A percentile compares a stretch with the other conserved stretches of the same genome.
These are phyloP conservation scores for Drosophila hamatofila DNA, from an alignment of 2,888 invertebrate genomes.

Conservation along the genomic window DNA sequence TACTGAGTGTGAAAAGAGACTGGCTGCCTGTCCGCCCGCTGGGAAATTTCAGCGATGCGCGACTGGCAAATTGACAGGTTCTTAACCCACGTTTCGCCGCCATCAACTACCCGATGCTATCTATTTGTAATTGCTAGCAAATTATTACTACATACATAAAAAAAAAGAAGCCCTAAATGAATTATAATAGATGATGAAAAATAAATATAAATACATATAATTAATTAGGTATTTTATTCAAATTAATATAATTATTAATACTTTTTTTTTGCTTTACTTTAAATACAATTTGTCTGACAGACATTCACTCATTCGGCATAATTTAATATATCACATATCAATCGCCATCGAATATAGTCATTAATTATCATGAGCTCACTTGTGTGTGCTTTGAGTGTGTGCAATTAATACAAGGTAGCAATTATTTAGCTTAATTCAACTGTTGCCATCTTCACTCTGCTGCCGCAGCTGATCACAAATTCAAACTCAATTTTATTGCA, in stretches of 20 bases:
- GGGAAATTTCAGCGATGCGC: conserved; percentile 48
- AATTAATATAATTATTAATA: neutral
- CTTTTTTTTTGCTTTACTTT: too few relatives aligned
- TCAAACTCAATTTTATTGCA: neutral
- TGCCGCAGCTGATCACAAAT: conserved; percentile 6
- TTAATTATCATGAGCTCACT: neutral
- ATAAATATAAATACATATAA: neutral
- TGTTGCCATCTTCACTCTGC: neutral
- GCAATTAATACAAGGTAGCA: neutral
- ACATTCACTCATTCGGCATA: neutral
- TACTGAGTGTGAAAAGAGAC: conserved; percentile 6
- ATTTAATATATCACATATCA: neutral
- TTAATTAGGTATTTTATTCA: neutral
- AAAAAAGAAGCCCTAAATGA: neutral
- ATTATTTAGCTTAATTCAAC: neutral
- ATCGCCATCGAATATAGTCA: neutral
- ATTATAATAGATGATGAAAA: neutral
- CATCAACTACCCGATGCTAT: neutral
- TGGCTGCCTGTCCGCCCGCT: conserved; percentile 18
- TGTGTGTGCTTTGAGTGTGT: neutral
- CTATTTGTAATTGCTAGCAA: neutral
- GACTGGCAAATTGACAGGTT: conserved; percentile 34
- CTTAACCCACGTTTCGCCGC: conserved; percentile 19
- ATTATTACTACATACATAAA: neutral
- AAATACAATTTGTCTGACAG: neutral